Percentiles rank a stretch among this genome's conserved stretches.
These are phyloP conservation scores for Phrynocephalus vlangalii DNA, from an alignment of 2,797 vertebrate species.

Conservation along the genomic window DNA sequence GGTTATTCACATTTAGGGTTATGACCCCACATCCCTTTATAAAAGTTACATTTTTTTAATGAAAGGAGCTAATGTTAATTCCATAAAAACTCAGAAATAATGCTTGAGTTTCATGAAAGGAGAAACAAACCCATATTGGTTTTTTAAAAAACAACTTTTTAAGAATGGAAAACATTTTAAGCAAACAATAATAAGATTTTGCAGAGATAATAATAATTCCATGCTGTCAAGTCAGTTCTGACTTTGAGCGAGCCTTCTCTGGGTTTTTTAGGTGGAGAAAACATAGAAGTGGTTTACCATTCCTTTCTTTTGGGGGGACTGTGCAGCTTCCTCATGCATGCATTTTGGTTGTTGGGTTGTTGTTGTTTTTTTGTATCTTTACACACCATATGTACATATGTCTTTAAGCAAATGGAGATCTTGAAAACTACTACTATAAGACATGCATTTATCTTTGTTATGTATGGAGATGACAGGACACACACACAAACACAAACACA, in stretches of 20 bases:
- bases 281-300: too few relatives aligned
- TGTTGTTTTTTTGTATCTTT: neutral
- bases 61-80: neutral
- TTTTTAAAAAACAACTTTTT: slow-evolving; percentile 23
- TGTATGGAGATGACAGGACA: too few relatives aligned
- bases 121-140: slow-evolving; percentile 31
- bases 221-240: neutral
- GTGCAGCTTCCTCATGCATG: too few relatives aligned
- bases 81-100: neutral
- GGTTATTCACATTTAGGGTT: too few relatives aligned
- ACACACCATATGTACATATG: neutral
- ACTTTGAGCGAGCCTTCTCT: too few relatives aligned
- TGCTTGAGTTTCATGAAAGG: slow-evolving; percentile 28
- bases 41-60: neutral
- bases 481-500: neutral
- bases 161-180: slow-evolving; percentile 27
- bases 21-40: neutral
- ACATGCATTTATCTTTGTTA: neutral
- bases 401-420: slow-evolving; percentile 5
- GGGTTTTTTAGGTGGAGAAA: too few relatives aligned
- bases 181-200: neutral
- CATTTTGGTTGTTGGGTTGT: neutral
- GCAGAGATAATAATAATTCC: neutral
- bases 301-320: too few relatives aligned
- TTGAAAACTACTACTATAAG: slow-evolving; percentile 7